Evolutionary conservation across 2,888 invertebrate species (phyloP), one percentile per base, ranked within the genome.

Genomic region (Bibio marci): DNA sequence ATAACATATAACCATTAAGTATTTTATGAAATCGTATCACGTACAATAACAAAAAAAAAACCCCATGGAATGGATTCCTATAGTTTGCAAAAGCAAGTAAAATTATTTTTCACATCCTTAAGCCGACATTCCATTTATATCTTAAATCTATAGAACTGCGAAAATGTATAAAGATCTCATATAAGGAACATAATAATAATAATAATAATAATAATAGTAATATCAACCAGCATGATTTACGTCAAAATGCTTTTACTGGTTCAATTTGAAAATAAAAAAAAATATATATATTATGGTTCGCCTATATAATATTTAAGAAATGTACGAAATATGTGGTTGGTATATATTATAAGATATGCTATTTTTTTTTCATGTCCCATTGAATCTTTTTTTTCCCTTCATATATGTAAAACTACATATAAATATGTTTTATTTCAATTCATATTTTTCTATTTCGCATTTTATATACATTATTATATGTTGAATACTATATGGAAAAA

Each of bases 201-300:
- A 34, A 19, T 19, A 19, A 34, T n/a, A 17, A 34, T 34, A 34
- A 34, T 34, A 18, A 22, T 34, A 8, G 18, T 34, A 15, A 34
- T 34, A 34, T 34, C 22, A 34, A 18, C 12, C 34, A 34, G 34
- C 34, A 19, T 34, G 34, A 34, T 34, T 34, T 34, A 34, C 34
- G 34, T 34, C 34, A 22, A 34, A 34, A 34, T 19, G 34, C 34
- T 34, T 34, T 34, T 14, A 17, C 19, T 22, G 8, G 19, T 11
- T 22, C 31, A 31, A 31, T 31, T 31, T 17, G 13, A 22, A 22
- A 22, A 22, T 6, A 22, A 6, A 22, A 22, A 22, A 22, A n/a
- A n/a, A n/a, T n/a, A n/a, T n/a, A n/a, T n/a, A n/a, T n/a, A n/a
- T n/a, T n/a, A n/a, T n/a, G n/a, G n/a, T n/a, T n/a, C n/a, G n/a